Evolutionary conservation across 2,888 invertebrate species (phyloP).

Genomic region (Tineola bisselliella): DNA sequence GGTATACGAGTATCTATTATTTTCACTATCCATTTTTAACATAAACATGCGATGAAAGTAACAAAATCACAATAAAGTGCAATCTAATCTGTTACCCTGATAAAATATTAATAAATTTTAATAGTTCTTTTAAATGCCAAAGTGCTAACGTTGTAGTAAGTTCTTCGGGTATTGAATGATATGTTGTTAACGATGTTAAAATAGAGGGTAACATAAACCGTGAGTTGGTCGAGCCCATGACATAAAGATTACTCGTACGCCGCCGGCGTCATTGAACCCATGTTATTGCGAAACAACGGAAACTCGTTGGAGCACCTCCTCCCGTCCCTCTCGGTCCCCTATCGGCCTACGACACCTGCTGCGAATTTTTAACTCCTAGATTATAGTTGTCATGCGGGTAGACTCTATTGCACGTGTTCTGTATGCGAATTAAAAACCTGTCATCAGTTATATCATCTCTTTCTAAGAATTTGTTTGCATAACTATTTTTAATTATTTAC

Average conservation of each 20-base stretch:
- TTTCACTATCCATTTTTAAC: neutral
- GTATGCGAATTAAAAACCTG: slow-evolving; percentile 30
- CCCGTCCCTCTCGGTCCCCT: slow-evolving; percentile 22
- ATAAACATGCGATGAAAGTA: neutral
- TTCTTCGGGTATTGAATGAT: neutral
- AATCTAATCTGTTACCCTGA: too few species aligned
- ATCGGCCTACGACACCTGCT: slow-evolving; percentile 42
- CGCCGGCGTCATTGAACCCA: slow-evolving; percentile 63
- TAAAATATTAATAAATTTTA: too few species aligned
- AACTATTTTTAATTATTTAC: neutral
- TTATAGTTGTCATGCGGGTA: slow-evolving; percentile 59
- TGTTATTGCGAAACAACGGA: slow-evolving; percentile 68
- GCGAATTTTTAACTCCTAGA: slow-evolving; percentile 66
- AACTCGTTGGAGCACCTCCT: slow-evolving; percentile 48
- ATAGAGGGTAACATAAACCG: neutral
- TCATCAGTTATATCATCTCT: slow-evolving; percentile 43
- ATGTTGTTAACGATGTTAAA: neutral
- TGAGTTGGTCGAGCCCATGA: slow-evolving; percentile 29
- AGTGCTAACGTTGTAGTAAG: too few species aligned
- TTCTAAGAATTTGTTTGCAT: slow-evolving; percentile 4
- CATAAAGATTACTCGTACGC: slow-evolving; percentile 50
- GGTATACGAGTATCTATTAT: neutral
- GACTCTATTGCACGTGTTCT: slow-evolving; percentile 42
- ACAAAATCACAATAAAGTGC: neutral
- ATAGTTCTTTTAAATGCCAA: too few species aligned